A percentile compares a stretch with the other conserved stretches of the same genome.
Conservation (phyloP, 1,140 invertebrate genomes). For the Meloidogyne chitwoodi region DNA sequence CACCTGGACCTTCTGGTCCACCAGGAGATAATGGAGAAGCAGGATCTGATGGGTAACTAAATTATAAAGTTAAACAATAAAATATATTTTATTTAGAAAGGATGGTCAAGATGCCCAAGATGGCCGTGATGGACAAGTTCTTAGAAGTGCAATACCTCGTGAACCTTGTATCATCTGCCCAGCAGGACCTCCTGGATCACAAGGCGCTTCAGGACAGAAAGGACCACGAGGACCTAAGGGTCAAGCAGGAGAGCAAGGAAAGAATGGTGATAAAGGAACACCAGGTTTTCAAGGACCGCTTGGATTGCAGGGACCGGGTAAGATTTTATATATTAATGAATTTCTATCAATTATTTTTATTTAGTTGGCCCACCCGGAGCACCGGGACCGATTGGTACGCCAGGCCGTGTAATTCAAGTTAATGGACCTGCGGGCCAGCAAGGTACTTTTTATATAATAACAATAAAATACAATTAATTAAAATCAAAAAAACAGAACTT, state of each 20-base stretch:
- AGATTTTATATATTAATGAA: neutral
- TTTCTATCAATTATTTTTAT: constrained; percentile 8
- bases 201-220: constrained; percentile 53
- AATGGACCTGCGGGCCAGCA: constrained; percentile 55
- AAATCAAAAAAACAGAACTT: too few species aligned
- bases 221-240: constrained; percentile 59
- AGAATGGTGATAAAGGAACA: constrained; percentile 52
- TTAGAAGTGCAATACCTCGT: constrained; percentile 45
- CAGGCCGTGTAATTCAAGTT: constrained; percentile 48
- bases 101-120: constrained; percentile 49
- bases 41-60: neutral
- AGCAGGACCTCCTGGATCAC: constrained; percentile 45
- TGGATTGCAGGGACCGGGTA: constrained; percentile 32
- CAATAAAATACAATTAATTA: too few species aligned
- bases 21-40: constrained; percentile 45
- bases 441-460: too few species aligned
- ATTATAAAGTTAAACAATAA: neutral
- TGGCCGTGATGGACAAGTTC: constrained; percentile 44
- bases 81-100: constrained; percentile 41
- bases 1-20: constrained; percentile 48
- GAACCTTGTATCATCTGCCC: constrained; percentile 60
- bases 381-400: constrained; percentile 45
- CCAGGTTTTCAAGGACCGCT: constrained; percentile 44
- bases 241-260: constrained; percentile 36
- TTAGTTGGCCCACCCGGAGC: constrained; percentile 46